phyloP scores from a whole-genome alignment of 2,888 invertebrate species.

The Diplolepis rosae region DNA sequence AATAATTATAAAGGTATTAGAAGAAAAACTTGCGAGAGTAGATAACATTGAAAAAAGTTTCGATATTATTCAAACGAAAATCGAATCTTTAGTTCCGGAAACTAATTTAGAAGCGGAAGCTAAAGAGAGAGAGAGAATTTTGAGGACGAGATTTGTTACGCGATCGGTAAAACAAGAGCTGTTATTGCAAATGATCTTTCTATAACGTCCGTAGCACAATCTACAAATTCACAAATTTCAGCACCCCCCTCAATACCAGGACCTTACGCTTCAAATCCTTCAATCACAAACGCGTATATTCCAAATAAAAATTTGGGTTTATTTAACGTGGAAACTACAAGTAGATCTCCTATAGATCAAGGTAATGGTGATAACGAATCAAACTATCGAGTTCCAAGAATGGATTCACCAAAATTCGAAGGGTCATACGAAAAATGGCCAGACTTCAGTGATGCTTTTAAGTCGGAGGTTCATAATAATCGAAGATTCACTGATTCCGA shows the following conservation, averaged over 20 bases:
- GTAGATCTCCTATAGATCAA: neutral
- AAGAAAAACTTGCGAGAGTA: neutral
- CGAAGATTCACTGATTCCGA: neutral
- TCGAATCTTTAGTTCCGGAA: neutral
- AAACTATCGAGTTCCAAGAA: neutral
- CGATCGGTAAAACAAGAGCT: neutral
- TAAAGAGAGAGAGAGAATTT: neutral
- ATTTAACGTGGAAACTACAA: neutral
- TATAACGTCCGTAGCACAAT: neutral
- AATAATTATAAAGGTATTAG: neutral
- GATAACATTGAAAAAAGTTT: neutral
- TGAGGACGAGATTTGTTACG: neutral
- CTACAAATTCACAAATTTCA: neutral
- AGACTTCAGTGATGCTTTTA: neutral
- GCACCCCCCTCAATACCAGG: neutral
- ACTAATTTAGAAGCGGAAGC: neutral
- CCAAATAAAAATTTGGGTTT: neutral
- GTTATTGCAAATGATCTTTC: neutral
- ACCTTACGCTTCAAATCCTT: neutral
- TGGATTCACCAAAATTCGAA: neutral
- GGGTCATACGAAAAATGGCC: neutral
- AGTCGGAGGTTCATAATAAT: neutral
- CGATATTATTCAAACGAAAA: neutral
- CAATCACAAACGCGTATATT: neutral
- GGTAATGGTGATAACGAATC: neutral